Percentiles rank a stretch among this genome's conserved stretches.
Conservation (phyloP, 2,797 vertebrate genomes). For the Myotis planiceps region DNA sequence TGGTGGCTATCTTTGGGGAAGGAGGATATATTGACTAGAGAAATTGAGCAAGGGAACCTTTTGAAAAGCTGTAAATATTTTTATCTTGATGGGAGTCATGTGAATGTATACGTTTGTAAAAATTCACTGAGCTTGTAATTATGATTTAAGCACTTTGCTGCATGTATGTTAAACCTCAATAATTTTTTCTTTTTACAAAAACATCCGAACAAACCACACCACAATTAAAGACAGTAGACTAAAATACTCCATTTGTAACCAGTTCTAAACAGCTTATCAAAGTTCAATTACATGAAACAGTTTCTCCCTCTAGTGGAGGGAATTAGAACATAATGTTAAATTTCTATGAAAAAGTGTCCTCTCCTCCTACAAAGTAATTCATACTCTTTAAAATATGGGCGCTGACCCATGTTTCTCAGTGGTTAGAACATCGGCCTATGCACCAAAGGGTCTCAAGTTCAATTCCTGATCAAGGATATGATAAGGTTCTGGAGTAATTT, state of each 20-base stretch:
- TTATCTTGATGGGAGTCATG: neutral
- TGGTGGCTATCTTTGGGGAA: neutral
- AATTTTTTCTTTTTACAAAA: neutral
- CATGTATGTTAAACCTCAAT: neutral
- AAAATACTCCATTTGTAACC: neutral
- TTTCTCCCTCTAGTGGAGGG: slow-evolving; percentile 64
- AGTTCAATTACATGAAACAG: neutral
- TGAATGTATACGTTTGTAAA: neutral
- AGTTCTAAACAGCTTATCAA: neutral
- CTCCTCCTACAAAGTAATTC: neutral
- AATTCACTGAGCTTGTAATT: neutral
- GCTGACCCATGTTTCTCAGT: too few species aligned
- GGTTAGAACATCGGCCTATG: too few species aligned
- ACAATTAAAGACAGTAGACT: neutral
- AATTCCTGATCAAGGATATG: too few species aligned
- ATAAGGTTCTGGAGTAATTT: neutral
- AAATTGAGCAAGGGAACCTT: neutral
- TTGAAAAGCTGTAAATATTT: neutral
- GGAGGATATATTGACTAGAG: neutral
- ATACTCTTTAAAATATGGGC: neutral
- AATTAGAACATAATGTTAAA: neutral
- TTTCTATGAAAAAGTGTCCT: neutral
- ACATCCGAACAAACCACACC: too few species aligned
- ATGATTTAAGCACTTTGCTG: neutral
- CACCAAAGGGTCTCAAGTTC: too few species aligned